Base-by-base conservation (phyloP, 2,888 invertebrate species). In the Cheilosia vulpina region DNA sequence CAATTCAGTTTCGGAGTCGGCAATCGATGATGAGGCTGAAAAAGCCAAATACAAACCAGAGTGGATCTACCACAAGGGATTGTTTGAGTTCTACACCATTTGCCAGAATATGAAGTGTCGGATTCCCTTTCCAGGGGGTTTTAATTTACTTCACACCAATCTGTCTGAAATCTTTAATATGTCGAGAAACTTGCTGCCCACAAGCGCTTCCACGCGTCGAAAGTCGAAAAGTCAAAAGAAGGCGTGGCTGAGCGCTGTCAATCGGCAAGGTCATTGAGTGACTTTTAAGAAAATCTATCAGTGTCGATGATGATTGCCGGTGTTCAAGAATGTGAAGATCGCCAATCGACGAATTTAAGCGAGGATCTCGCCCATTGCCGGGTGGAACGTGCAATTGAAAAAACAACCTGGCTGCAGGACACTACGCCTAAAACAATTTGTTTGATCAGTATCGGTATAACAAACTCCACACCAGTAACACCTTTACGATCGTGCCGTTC, bases 401-500 rank as follows among this genome's bases (percentile, higher is more conserved):
- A 88, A 1, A n/a, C n/a, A 89, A 90, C 72, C 88, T 92, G 78
- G 88, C 88, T 1, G 87, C 90, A 17, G 88, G 89, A 19, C 76
- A 88, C 15, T 90, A 89, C 77, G 87, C 91, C 0, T 92, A n/a
- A n/a, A n/a, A 92, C 72, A 92, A 90, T 87, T 87, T 91, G 3
- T 91, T 91, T 47, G 90, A 91, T 93, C 93, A 77, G 95, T 66
- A 91, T 93, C 89, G 88, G 93, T 89, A 90, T 96, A 55, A 92
- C 93, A 4, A 92, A 93, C 60, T 93, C 93, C 9, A 89, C 95
- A 52, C 93, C 93, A 38, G 89, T 92, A 6, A 92, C 92, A 9
- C 91, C 91, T 5, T 89, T 91, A 15, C 91, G 94, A 27, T 94
- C 95, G 87, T 92, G 93, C 66, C 93, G 93, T 85, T 92, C 94